Base-by-base conservation (phyloP, 2,113 vertebrate species). In the Sinocyclocheilus anophthalmus region DNA sequence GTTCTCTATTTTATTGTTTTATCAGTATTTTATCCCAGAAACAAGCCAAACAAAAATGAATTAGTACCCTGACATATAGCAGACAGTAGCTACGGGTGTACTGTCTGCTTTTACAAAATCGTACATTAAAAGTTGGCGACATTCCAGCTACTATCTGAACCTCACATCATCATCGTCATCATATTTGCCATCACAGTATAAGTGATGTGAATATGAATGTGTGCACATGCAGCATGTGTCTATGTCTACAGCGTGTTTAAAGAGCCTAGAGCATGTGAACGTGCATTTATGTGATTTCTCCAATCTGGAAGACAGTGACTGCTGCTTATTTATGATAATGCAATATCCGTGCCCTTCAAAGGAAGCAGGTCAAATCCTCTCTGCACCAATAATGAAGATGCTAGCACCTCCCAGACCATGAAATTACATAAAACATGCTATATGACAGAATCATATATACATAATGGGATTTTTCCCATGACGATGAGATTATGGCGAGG, bases 301-400 rank as follows among this genome's bases (percentile, higher is more conserved):
- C 90, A 88, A 90, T 92, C 88, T 1, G 0, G 77, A 61, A 61
- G 57, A 61, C 5, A 10, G 24, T 81, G 57, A 81, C 39, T 65
- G 79, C 39, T 48, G 79, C 79, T 81, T 67, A 81, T 81, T 81
- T 81, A 81, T 67, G 79, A 81, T 67, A 81, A 81, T 81, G 79
- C 8, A 81, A 81, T 80, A 80, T 80, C 4, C 3, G 33, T 80
- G n/a, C 42, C 79, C 61, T 81, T 81, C 79, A 81, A 7, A 81
- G 37, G 77, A 80, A 80, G 55, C 20, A 24, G 55, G 57, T 61
- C 77, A 80, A 61, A 80, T 80, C 57, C 55, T 42, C 33, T 73
- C 37, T 42, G 9, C 18, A 73, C 30, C 30, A 69, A 3, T 37
- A 33, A 37, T 18, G 7, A 69, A 69, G 30, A 18, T 0, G 1